Percentiles rank a stretch among this genome's conserved stretches.
phyloP scores from a whole-genome alignment of 2,888 invertebrate species.

The Lithophane ornitopus region DNA sequence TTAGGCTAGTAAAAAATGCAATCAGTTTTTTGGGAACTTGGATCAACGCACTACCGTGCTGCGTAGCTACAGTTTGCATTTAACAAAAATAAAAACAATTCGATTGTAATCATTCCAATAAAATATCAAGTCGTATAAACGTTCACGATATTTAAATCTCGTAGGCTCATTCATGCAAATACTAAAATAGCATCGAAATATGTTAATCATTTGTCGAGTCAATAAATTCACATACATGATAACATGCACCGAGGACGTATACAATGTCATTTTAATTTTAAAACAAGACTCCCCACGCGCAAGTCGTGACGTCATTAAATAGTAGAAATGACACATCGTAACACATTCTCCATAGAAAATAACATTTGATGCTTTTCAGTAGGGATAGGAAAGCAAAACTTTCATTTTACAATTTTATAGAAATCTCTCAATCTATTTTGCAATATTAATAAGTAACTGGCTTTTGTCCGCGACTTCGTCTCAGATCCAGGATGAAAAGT shows the following conservation, averaged over 20 bases:
- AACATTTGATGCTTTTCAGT: conserved; percentile 17
- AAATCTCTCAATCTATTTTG: too few relatives aligned
- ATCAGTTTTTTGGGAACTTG: conserved; percentile 1
- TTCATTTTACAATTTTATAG: too few relatives aligned
- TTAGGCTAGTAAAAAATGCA: not conserved
- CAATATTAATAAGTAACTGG: too few relatives aligned
- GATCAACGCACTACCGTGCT: not conserved
- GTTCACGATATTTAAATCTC: conserved; percentile 1
- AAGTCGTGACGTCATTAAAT: conserved; percentile 55
- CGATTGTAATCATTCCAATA: not conserved
- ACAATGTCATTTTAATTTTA: conserved; percentile 60
- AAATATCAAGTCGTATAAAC: not conserved
- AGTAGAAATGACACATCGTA: conserved; percentile 58
- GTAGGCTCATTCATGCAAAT: conserved; percentile 18
- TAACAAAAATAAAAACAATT: not conserved
- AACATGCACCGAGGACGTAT: conserved; percentile 34
- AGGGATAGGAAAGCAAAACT: conserved; percentile 8
- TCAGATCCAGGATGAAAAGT: too few relatives aligned
- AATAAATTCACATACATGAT: conserved; percentile 58
- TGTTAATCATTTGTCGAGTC: conserved; percentile 32
- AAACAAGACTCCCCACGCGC: conserved; percentile 63
- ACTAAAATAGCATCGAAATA: conserved; percentile 32
- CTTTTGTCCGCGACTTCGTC: too few relatives aligned
- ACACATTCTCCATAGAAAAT: conserved; percentile 50
- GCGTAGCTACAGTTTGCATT: not conserved